phyloP scores from a whole-genome alignment of 2,888 invertebrate genomes.

The Girardia tigrina region DNA sequence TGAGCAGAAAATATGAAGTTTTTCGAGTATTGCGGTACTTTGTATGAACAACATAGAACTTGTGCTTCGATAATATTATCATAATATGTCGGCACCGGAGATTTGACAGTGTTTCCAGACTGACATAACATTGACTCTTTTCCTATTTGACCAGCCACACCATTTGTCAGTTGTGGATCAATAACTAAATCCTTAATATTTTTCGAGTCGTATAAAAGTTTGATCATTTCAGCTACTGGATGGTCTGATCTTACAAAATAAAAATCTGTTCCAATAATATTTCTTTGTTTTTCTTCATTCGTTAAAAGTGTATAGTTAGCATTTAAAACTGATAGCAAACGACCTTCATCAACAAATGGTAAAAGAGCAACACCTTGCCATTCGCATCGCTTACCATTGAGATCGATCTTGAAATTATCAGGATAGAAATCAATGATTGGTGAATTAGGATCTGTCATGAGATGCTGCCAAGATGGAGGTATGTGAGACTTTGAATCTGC shows the following conservation, averaged over 20 bases:
- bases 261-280: slow-evolving; percentile 71
- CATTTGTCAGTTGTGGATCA: slow-evolving; percentile 58
- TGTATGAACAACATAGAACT: slow-evolving; percentile 50
- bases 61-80: slow-evolving; percentile 7
- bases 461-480: slow-evolving; percentile 74
- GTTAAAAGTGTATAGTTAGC: slow-evolving; percentile 68
- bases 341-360: slow-evolving; percentile 85
- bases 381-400: slow-evolving; percentile 80
- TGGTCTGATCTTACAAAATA: slow-evolving; percentile 68
- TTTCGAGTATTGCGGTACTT: slow-evolving; percentile 64
- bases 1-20: slow-evolving; percentile 67
- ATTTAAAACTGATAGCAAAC: slow-evolving; percentile 67
- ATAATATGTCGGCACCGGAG: slow-evolving; percentile 36
- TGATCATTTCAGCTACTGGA: slow-evolving; percentile 55
- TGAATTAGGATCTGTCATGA: slow-evolving; percentile 78
- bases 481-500: slow-evolving; percentile 86
- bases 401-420: slow-evolving; percentile 55
- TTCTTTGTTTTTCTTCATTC: slow-evolving; percentile 58
- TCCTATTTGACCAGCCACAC: slow-evolving; percentile 68
- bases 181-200: not conserved
- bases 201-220: not conserved
- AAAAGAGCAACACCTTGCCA: slow-evolving; percentile 94
- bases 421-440: slow-evolving; percentile 83
- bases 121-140: slow-evolving; percentile 56
- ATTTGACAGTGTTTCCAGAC: slow-evolving; percentile 44